These are phyloP conservation scores for Argyresthia albistria DNA, from an alignment of 2,888 invertebrate species.

Conservation along the genomic window DNA sequence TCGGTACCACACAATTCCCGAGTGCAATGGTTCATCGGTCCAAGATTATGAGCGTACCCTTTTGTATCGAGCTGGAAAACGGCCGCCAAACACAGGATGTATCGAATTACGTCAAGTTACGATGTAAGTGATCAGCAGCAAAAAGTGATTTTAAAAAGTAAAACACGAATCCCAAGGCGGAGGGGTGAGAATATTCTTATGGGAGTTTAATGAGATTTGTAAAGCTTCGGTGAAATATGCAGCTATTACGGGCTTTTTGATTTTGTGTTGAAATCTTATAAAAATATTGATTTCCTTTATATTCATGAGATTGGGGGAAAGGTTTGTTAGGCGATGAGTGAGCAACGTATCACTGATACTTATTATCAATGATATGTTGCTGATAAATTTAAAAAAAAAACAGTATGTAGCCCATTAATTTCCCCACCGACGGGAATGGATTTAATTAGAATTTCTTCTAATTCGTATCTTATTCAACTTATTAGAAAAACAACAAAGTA, in stretches of 20 bases:
- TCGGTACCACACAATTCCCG: too few species aligned
- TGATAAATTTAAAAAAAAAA: too few species aligned
- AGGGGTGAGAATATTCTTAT: conserved; percentile 64
- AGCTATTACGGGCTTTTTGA: neutral
- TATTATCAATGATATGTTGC: too few species aligned
- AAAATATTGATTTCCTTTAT: too few species aligned
- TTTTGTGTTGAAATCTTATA: neutral
- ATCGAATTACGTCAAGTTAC: conserved; percentile 60
- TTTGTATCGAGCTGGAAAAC: conserved; percentile 15
- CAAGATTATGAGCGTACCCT: conserved; percentile 13
- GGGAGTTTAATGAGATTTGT: conserved; percentile 52
- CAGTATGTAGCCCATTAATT: too few species aligned
- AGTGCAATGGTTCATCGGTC: neutral
- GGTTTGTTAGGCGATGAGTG: too few species aligned
- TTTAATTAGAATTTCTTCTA: too few species aligned
- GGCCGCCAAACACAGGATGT: conserved; percentile 59
- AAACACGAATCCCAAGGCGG: conserved; percentile 27
- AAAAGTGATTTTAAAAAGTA: conserved; percentile 30
- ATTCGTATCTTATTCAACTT: too few species aligned
- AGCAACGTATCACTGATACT: too few species aligned
- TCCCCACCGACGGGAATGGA: too few species aligned
- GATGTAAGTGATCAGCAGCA: conserved; percentile 61
- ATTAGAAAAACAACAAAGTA: too few species aligned
- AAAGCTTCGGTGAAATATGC: conserved; percentile 58
- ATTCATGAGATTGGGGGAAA: too few species aligned